phyloP scores from a whole-genome alignment of 2,797 vertebrate species.

The Ptychobarbus kaznakovi region DNA sequence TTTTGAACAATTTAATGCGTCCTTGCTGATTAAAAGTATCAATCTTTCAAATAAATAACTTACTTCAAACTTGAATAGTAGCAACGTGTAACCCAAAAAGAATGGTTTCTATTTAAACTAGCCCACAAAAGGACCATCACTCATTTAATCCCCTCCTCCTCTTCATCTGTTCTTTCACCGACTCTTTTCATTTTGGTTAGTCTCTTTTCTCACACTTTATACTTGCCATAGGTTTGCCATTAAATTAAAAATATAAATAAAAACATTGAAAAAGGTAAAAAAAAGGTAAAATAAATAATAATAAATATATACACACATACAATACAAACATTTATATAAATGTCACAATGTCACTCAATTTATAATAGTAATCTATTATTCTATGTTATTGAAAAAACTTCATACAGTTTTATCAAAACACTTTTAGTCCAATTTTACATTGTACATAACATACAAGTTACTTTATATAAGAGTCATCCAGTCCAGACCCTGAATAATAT shows the following conservation, averaged over 20 bases:
- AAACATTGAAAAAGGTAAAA: no score
- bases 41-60: not conserved
- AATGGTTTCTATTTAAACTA: not conserved
- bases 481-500: not conserved
- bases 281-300: no score
- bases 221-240: not conserved
- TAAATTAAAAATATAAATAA: not conserved
- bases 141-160: slow-evolving; percentile 5
- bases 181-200: slow-evolving; percentile 11
- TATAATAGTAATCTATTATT: not conserved
- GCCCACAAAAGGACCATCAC: not conserved
- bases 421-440: not conserved
- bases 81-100: not conserved
- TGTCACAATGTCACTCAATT: not conserved
- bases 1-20: not conserved
- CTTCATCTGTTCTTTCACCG: slow-evolving; percentile 30
- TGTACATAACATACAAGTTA: not conserved
- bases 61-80: not conserved
- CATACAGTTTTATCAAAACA: not conserved
- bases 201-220: not conserved
- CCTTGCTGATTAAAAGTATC: not conserved
- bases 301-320: no score
- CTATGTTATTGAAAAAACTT: not conserved
- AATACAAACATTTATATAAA: not conserved
- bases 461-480: not conserved